Conservation (phyloP, 2,888 invertebrate genomes). For the Lordiphosa fenestrarum region DNA sequence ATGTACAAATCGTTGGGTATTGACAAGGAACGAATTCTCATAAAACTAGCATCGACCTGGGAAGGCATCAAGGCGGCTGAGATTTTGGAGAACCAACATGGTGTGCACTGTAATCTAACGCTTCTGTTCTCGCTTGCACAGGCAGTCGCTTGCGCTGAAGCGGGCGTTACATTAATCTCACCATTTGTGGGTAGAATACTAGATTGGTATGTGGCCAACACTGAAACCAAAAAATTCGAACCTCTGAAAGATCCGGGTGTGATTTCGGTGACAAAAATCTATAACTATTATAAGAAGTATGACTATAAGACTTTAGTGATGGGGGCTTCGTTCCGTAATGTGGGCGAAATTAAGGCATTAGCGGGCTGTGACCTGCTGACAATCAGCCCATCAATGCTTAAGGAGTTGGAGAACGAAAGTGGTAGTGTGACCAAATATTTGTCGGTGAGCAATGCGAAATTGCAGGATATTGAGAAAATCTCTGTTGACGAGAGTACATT, state of each 20-base stretch:
- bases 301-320: slow-evolving; percentile 98
- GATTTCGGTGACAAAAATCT: slow-evolving; percentile 95
- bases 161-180: slow-evolving; percentile 97
- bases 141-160: slow-evolving; percentile 99
- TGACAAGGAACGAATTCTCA: slow-evolving; percentile 94
- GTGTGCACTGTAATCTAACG: slow-evolving; percentile 98
- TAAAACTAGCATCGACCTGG: slow-evolving; percentile 99
- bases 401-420: slow-evolving; percentile 89
- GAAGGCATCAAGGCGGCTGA: slow-evolving; percentile 99
- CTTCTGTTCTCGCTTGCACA: slow-evolving; percentile 96
- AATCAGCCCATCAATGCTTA: slow-evolving; percentile 94
- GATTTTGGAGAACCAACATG: slow-evolving; percentile 93
- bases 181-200: slow-evolving; percentile 99
- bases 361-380: slow-evolving; percentile 98
- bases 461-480: slow-evolving; percentile 87
- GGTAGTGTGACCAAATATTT: slow-evolving; percentile 84
- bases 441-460: slow-evolving; percentile 84
- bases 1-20: slow-evolving; percentile 95
- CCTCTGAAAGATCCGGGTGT: slow-evolving; percentile 97
- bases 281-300: slow-evolving; percentile 99
- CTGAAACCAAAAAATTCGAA: slow-evolving; percentile 90
- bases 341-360: slow-evolving; percentile 94
- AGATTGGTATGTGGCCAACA: slow-evolving; percentile 97
- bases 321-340: slow-evolving; percentile 99
- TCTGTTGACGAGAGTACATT: slow-evolving; percentile 92